These are phyloP conservation scores for Castor canadensis DNA, from an alignment of 2,113 vertebrate genomes.

Conservation along the genomic window DNA sequence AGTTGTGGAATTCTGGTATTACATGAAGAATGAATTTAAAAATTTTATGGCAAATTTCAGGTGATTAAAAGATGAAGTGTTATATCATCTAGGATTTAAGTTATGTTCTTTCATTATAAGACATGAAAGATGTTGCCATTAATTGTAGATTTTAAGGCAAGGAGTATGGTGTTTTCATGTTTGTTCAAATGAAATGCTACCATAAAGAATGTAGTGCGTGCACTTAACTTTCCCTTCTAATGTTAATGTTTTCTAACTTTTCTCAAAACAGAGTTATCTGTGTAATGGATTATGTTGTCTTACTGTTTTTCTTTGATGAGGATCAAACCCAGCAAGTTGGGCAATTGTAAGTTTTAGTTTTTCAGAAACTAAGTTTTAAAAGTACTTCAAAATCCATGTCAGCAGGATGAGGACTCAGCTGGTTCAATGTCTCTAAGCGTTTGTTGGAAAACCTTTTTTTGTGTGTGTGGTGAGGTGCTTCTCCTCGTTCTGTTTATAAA, in stretches of 20 bases:
- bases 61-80: neutral
- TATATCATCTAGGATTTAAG: slow-evolving; percentile 6
- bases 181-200: neutral
- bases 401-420: neutral
- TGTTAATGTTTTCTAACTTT: slow-evolving; percentile 5
- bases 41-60: slow-evolving; percentile 4
- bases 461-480: neutral
- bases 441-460: slow-evolving; percentile 21
- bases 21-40: neutral
- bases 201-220: neutral
- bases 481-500: slow-evolving; percentile 55
- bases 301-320: slow-evolving; percentile 51
- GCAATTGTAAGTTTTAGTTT: slow-evolving; percentile 16
- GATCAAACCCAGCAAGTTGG: neutral
- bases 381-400: neutral
- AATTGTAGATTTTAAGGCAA: neutral
- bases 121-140: neutral
- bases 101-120: neutral
- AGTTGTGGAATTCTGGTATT: neutral
- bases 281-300: neutral
- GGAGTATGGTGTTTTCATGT: neutral
- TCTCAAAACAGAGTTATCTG: slow-evolving; percentile 7
- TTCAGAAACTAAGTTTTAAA: slow-evolving; percentile 29
- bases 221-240: neutral
- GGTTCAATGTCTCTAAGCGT: slow-evolving; percentile 5